Evolutionary conservation across 2,113 vertebrate species (phyloP), one percentile per base, ranked within the genome.

Genomic region (Epinephelus moara): DNA sequence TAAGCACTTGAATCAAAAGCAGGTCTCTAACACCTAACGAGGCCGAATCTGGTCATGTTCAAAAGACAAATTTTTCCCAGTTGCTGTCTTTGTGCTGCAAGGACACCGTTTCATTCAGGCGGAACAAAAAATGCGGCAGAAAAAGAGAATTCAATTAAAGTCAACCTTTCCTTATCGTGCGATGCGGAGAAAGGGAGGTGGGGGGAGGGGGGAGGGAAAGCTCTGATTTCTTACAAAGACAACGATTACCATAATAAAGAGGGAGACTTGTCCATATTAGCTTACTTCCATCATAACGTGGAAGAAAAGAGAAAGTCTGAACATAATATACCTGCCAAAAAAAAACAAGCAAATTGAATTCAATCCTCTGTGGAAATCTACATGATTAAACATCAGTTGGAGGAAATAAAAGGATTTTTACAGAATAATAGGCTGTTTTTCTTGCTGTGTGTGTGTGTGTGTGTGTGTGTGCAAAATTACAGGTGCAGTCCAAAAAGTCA

Each of bases 191-290:
- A 47, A 75, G 23, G 37, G 45, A 59, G 52, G 64, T 23, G 40
- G 62, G 12, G 53, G 37, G 14, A 21, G 49, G 27, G 57, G 6
- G 9, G 21, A 25, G 57, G 9, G 18, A 27, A 25, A 45, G 40
- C 33, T 64, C 25, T 40, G 37, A 85, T 85, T 81, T 73, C 59
- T 70, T 71, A 71, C 69, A 85, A 89, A 88, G 78, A 80, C 21
- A 61, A 64, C 15, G 12, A 90, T 91, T 85, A 70, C 19, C 49
- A 88, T 88, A 70, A 85, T 60, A 92, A 90, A 80, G 62, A 82
- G 11, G 40, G 23, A 70, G 47, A 74, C 6, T 49, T 68, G 40
- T 50, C 68, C 74, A 76, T 14, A 56, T 72, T 23, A 67, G 68
- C 40, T 56, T 57, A 23, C 19, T 85, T 62, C 4, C 42, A 82